Evolutionary conservation across 2,888 invertebrate species (phyloP), one percentile per base, ranked within the genome.

Genomic region (Lathronympha strigana): DNA sequence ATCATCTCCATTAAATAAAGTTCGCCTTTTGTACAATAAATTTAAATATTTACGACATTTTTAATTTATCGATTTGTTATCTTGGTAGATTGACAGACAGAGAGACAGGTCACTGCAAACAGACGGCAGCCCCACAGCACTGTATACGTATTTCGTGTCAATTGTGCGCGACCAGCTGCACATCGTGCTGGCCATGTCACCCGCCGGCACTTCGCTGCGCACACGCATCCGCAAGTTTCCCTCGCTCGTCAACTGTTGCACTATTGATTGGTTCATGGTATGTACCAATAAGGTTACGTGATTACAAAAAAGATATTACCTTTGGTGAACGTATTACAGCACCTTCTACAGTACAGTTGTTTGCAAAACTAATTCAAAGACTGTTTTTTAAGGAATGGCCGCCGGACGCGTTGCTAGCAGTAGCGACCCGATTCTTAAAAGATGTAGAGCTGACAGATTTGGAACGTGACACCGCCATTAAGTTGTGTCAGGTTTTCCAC

Each of bases 191-290:
- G 95, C 97, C 1, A 97, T 98, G 97, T 97, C 97, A 15, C 98
- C 96, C 0, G 98, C 97, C 71, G 98, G 98, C 4, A 96, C 97
- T 45, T 94, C 95, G 5, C 95, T 98, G 79, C 93, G 97, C 54
- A 95, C 94, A 73, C 93, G 97, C 61, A 95, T 98, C 31, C 93
- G 98, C 61, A 98, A 97, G 84, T 98, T 98, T 82, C 98, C 98
- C 0, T 95, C 98, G 0, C 94, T 98, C 21, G 97, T 98, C 67
- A 98, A 98, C 82, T 98, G 98, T 82, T 98, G 98, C 80, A 98
- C 98, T 0, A 98, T 98, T 69, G 98, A 98, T 83, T 98, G 98
- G 98, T 97, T 98, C 84, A 97, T 97, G 92, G 94, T 94, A 4
- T 17, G 49, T 60, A 25, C 1, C 9, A 11, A 33, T 36, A 13